These are phyloP conservation scores for Marmota flaviventris DNA, from an alignment of 2,113 vertebrate genomes.

Conservation along the genomic window DNA sequence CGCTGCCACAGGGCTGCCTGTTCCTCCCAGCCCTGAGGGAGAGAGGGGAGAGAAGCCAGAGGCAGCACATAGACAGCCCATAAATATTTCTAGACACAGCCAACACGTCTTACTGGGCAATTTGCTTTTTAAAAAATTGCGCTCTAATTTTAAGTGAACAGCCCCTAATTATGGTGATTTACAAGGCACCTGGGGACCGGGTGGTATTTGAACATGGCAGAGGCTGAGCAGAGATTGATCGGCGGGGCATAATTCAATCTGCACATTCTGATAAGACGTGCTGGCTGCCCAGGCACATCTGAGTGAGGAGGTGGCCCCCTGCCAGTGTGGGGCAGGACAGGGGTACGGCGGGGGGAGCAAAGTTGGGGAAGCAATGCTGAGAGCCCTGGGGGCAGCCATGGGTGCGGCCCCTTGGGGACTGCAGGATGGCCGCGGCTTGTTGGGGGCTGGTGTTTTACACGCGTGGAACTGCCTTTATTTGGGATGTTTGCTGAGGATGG, in stretches of 20 bases:
- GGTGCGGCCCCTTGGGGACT: not conserved
- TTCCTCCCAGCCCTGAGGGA: not conserved
- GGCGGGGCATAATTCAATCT: constrained; percentile 73
- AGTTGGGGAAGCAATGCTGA: no score
- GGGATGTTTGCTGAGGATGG: not conserved
- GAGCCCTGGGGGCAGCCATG: no score
- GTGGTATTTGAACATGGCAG: constrained; percentile 83
- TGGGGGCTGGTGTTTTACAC: not conserved
- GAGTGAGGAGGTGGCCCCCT: not conserved
- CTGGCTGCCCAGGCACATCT: constrained; percentile 41
- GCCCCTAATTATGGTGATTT: constrained; percentile 89
- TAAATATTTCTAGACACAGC: constrained; percentile 80
- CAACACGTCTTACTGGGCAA: constrained; percentile 75
- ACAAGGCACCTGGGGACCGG: constrained; percentile 86
- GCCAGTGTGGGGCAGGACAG: fast-evolving
- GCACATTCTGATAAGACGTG: constrained; percentile 73
- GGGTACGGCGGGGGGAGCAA: not conserved
- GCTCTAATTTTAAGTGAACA: constrained; percentile 86
- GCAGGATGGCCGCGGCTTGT: not conserved
- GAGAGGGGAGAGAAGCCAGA: not conserved
- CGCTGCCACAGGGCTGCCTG: not conserved
- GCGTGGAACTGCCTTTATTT: not conserved
- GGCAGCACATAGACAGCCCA: constrained; percentile 64
- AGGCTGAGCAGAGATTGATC: constrained; percentile 83
- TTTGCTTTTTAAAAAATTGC: constrained; percentile 83